A percentile compares a stretch with the other conserved stretches of the same genome.
These are phyloP conservation scores for Platysteira castanea DNA, from an alignment of 2,113 vertebrate species.

Conservation along the genomic window DNA sequence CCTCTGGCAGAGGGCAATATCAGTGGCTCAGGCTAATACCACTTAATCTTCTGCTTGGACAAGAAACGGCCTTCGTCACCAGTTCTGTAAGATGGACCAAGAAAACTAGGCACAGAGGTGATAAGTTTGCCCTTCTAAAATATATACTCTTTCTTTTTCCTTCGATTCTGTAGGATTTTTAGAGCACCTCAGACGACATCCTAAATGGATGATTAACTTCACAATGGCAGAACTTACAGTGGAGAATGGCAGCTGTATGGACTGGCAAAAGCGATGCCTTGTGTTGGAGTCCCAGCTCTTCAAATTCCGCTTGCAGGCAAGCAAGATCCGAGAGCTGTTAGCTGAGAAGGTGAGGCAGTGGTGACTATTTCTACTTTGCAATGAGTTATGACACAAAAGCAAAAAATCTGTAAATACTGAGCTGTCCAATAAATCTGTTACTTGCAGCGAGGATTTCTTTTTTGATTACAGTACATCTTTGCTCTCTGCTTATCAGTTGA, in stretches of 20 bases:
- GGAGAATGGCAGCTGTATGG: conserved; percentile 71
- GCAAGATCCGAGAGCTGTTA: conserved; percentile 86
- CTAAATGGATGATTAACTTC: conserved; percentile 15
- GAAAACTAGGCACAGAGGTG: not conserved
- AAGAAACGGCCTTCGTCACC: not conserved
- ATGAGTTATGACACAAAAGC: not conserved
- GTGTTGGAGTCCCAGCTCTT: conserved; percentile 86
- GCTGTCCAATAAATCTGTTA: not conserved
- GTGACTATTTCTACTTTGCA: not conserved
- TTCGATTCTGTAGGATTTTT: not conserved
- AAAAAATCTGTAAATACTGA: not conserved
- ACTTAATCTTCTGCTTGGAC: not conserved
- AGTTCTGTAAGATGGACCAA: not conserved
- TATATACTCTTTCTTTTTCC: not conserved
- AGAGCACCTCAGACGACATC: not conserved
- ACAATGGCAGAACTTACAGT: conserved; percentile 71
- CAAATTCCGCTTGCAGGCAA: conserved; percentile 86
- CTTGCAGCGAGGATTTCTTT: not conserved
- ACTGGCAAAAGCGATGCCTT: conserved; percentile 87
- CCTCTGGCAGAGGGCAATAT: not conserved
- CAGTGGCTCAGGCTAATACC: not conserved
- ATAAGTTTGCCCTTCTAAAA: not conserved
- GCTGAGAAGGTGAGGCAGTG: conserved; percentile 82
- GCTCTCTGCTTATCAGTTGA: not conserved
- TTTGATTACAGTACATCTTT: not conserved